Conservation (phyloP, 2,888 invertebrate species). For the Platycnemis pennipes region DNA sequence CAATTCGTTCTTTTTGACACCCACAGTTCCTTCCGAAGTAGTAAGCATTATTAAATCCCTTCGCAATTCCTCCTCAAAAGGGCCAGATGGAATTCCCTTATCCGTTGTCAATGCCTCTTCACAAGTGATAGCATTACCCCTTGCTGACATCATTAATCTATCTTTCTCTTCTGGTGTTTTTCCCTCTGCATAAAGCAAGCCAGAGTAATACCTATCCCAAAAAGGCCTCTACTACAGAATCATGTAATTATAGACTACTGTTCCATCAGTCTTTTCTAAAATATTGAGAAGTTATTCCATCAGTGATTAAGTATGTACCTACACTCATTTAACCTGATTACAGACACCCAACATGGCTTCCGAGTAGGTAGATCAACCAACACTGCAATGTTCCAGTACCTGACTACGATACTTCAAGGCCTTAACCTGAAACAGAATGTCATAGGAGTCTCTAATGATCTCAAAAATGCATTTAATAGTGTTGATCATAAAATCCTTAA, state of each 20-base stretch:
- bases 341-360: background rate
- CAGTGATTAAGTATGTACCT: background rate
- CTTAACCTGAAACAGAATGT: background rate
- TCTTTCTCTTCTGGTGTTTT: background rate
- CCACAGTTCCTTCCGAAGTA: background rate
- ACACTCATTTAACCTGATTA: background rate
- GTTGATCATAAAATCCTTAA: background rate
- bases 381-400: background rate
- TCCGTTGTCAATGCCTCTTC: background rate
- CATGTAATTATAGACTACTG: slow-evolving; percentile 9
- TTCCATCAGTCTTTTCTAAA: slow-evolving; percentile 39
- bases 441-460: background rate
- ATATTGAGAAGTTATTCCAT: background rate
- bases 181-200: background rate
- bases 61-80: background rate
- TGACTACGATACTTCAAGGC: background rate
- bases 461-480: background rate
- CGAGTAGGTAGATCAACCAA: background rate
- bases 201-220: background rate
- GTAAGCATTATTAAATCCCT: background rate
- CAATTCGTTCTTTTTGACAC: background rate
- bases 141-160: background rate
- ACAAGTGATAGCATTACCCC: background rate
- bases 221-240: background rate
- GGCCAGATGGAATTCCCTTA: background rate